Evolutionary conservation across 2,113 vertebrate genomes (phyloP).

Genomic region (Oncorhynchus gorbuscha): DNA sequence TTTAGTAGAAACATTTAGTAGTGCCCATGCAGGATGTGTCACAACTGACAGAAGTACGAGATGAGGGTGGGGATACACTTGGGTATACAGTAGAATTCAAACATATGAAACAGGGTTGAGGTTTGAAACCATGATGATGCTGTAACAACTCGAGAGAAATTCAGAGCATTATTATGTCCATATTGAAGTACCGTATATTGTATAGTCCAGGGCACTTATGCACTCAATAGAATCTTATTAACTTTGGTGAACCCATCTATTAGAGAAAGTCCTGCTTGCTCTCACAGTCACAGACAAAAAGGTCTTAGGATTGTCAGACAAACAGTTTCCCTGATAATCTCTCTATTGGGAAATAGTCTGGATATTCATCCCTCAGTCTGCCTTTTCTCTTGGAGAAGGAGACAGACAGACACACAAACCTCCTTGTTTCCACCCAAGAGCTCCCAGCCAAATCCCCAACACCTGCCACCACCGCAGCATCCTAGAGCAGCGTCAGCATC

Average conservation of each 20-base stretch:
- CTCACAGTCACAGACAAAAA: conserved; percentile 1
- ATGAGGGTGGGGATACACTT: conserved; percentile 3
- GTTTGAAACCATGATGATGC: not conserved
- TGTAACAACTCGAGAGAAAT: not conserved
- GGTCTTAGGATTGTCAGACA: conserved; percentile 57
- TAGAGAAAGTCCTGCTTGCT: not conserved
- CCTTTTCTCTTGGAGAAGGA: conserved; percentile 41
- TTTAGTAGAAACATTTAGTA: conserved; percentile 18
- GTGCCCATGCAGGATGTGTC: conserved; percentile 40
- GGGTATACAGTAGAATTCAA: conserved; percentile 4
- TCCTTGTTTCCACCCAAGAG: conserved; percentile 6
- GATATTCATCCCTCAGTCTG: not conserved
- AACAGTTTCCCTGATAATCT: conserved; percentile 46
- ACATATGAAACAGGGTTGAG: not conserved
- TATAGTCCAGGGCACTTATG: conserved; percentile 1
- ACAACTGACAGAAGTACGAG: conserved; percentile 35
- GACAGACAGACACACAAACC: conserved; percentile 22
- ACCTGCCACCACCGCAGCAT: conserved; percentile 50
- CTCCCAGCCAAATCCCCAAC: conserved; percentile 35
- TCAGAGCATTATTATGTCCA: conserved; percentile 34
- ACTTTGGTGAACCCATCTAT: not conserved
- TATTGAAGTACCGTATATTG: conserved; percentile 49
- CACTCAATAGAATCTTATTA: not conserved
- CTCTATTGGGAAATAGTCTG: conserved; percentile 12
- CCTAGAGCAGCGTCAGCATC: conserved; percentile 46